Conservation (phyloP, 2,888 invertebrate species). For the Sinotaia quadrata region DNA sequence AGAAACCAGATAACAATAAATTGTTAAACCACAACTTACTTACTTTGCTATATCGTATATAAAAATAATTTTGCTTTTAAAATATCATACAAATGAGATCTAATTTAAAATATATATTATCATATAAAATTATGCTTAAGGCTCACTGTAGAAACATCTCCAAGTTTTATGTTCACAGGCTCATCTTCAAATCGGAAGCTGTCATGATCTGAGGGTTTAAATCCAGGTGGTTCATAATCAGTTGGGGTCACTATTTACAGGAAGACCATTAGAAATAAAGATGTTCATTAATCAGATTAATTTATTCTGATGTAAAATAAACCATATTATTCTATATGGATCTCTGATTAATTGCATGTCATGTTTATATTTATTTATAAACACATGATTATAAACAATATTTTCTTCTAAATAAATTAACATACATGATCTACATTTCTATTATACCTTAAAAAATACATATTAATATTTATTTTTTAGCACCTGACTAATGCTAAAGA, state of each 20-base stretch:
- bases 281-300: background rate
- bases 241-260: slow-evolving; percentile 72
- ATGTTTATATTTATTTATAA: too few relatives aligned
- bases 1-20: too few relatives aligned
- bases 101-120: too few relatives aligned
- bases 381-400: background rate
- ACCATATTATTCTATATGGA: too few relatives aligned
- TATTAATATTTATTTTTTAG: too few relatives aligned
- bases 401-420: background rate
- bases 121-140: background rate
- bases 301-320: too few relatives aligned
- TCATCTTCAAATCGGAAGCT: slow-evolving; percentile 68
- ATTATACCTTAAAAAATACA: too few relatives aligned
- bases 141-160: slow-evolving; percentile 71
- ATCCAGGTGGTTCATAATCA: slow-evolving; percentile 73
- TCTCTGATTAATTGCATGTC: too few relatives aligned
- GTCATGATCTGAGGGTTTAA: slow-evolving; percentile 63
- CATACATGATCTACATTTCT: background rate
- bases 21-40: too few relatives aligned
- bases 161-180: slow-evolving; percentile 70
- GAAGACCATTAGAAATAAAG: background rate
- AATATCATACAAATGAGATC: too few relatives aligned
- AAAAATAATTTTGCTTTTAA: too few relatives aligned
- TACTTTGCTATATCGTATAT: background rate
- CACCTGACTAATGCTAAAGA: too few relatives aligned